Conservation (phyloP, 2,888 invertebrate species). For the Raillietiella orientalis region DNA sequence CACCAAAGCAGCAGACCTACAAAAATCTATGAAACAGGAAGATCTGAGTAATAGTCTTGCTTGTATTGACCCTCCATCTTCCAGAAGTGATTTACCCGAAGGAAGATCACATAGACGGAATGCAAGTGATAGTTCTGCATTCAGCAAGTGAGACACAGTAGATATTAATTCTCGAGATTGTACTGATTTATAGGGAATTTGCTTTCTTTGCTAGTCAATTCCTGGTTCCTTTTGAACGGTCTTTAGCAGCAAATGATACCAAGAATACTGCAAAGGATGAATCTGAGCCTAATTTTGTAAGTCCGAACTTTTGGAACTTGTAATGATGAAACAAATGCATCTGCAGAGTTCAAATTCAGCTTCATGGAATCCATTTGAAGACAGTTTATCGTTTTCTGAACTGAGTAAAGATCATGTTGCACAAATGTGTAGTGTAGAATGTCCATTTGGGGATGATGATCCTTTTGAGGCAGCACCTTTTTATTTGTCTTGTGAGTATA, state of each 20-base stretch:
- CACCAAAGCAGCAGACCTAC: too few species aligned
- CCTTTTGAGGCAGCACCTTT: slow-evolving; percentile 57
- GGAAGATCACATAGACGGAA: slow-evolving; percentile 31
- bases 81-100: too few species aligned
- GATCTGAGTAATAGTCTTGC: too few species aligned
- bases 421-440: too few species aligned
- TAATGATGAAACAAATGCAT: too few species aligned
- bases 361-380: slow-evolving; percentile 57
- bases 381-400: slow-evolving; percentile 29
- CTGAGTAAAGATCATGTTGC: slow-evolving; percentile 44
- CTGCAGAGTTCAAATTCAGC: too few species aligned
- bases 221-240: slow-evolving; percentile 33
- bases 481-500: slow-evolving; percentile 25
- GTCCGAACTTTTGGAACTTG: too few species aligned
- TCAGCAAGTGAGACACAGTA: slow-evolving; percentile 26
- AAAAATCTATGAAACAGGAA: too few species aligned
- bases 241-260: too few species aligned
- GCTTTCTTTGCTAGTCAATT: slow-evolving; percentile 15
- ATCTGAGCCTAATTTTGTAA: too few species aligned
- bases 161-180: slow-evolving; percentile 1
- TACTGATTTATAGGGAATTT: neutral
- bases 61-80: too few species aligned
- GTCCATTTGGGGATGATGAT: slow-evolving; percentile 29
- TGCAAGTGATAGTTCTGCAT: slow-evolving; percentile 51
- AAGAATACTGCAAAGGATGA: too few species aligned